Percentiles rank a stretch among this genome's conserved stretches.
phyloP scores from a whole-genome alignment of 2,888 invertebrate species.

The Lithophane ornitopus region DNA sequence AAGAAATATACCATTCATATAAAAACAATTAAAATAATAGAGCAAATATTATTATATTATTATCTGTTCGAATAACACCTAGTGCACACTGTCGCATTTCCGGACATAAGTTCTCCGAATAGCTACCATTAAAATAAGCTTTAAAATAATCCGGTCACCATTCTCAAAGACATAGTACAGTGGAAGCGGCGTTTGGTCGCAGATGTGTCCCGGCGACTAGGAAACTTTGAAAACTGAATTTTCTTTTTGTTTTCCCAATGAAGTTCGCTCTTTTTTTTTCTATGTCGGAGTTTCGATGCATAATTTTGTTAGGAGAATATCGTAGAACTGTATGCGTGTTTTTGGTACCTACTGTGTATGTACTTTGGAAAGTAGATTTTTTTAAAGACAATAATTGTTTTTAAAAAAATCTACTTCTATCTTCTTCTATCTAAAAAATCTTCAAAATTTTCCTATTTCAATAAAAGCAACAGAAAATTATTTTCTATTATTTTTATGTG shows the following conservation, averaged over 20 bases:
- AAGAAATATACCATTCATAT: neutral
- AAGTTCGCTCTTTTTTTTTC: slow-evolving; percentile 38
- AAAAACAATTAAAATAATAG: slow-evolving; percentile 10
- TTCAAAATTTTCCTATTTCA: too few species aligned
- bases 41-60: slow-evolving; percentile 45
- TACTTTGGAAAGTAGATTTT: neutral
- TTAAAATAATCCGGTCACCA: slow-evolving; percentile 79
- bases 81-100: slow-evolving; percentile 68
- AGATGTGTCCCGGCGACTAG: slow-evolving; percentile 69
- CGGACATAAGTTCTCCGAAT: slow-evolving; percentile 73
- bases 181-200: slow-evolving; percentile 70
- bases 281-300: slow-evolving; percentile 35
- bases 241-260: slow-evolving; percentile 60
- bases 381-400: rapidly evolving
- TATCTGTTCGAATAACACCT: slow-evolving; percentile 64
- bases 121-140: slow-evolving; percentile 80
- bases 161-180: slow-evolving; percentile 74
- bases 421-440: too few species aligned
- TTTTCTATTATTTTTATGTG: neutral
- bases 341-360: neutral
- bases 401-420: too few species aligned
- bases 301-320: slow-evolving; percentile 26
- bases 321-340: neutral
- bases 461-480: too few species aligned
- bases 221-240: slow-evolving; percentile 60